Evolutionary conservation across 2,888 invertebrate genomes (phyloP), one percentile per base, ranked within the genome.

Genomic region (Incurvaria masculella): DNA sequence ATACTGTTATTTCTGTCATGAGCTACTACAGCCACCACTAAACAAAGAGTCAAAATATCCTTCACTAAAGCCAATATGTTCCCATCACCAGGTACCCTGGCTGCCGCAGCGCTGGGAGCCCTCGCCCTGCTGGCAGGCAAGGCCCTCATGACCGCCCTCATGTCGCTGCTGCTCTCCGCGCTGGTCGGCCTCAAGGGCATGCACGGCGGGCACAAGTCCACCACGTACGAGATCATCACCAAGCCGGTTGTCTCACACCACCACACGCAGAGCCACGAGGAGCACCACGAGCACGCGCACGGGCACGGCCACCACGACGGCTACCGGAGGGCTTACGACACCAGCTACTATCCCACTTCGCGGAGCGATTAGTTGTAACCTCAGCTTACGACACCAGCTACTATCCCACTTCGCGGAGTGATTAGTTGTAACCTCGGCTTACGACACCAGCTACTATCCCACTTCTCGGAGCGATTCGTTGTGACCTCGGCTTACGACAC

Each of bases 181-280:
- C 81, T 90, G 17, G 82, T 89, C 10, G 90, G 91, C 0, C 70
- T 91, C n/a, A 91, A 91, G 59, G 82, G 87, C 4, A 60, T 86
- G 3, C 68, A 81, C 5, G 84, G 85, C 1, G 86, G 87, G 14
- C 84, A 85, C 53, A 86, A 87, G 56, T 79, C 84, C 18, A 89
- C 91, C 1, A 90, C 91, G 0, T 91, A 91, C 64, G 91, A 91
- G 69, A 89, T 91, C 62, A 87, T 91, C 49, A 85, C 90, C 46
- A 91, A 91, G 56, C 91, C 91, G 0, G 83, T 91, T 40, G 86
- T 90, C 53, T 84, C 87, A 1, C 85, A 85, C 59, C 79, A 85
- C 2, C 85, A 86, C 58, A 82, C 85, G 1, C 87, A 88, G 59
- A 86, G 86, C 50, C 86, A 88, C 50, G 86, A 87, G 51, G 85